These are phyloP conservation scores for Apostichopus californicus DNA, from an alignment of 35 echinoderm and acorn worm genomes.

Conservation along the genomic window DNA sequence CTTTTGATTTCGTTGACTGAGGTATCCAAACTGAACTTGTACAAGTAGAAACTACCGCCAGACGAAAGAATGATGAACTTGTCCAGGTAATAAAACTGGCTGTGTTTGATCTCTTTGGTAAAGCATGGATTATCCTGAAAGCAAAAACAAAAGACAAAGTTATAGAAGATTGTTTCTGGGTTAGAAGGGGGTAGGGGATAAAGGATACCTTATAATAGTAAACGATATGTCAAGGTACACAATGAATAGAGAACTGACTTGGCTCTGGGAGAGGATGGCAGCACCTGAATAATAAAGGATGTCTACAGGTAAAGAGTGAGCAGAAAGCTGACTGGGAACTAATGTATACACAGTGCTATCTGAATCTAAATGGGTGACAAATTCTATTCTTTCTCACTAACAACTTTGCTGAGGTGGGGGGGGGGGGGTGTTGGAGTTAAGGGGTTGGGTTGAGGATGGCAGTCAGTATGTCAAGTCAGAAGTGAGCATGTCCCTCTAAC, in stretches of 20 bases:
- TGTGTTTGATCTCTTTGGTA: conserved; percentile 78
- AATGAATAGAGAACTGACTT: not conserved
- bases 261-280: too few species aligned
- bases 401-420: too few species aligned
- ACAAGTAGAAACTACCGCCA: conserved; percentile 72
- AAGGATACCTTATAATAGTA: not conserved
- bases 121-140: conserved; percentile 74
- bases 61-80: conserved; percentile 74
- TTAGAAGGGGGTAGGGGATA: not conserved
- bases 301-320: too few species aligned
- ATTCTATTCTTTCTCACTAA: too few species aligned
- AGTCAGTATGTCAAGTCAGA: too few species aligned
- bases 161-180: too few species aligned
- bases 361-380: too few species aligned
- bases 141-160: not conserved
- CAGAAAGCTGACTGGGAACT: too few species aligned
- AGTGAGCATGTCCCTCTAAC: too few species aligned
- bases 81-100: conserved; percentile 95
- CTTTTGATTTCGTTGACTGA: conserved; percentile 91
- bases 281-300: not conserved
- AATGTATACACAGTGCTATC: too few species aligned
- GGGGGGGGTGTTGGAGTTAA: too few species aligned
- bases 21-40: conserved; percentile 87
- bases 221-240: not conserved
- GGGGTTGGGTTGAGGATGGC: too few species aligned